Base-by-base conservation (phyloP, 2,888 invertebrate genomes). In the Drosophila merina region DNA sequence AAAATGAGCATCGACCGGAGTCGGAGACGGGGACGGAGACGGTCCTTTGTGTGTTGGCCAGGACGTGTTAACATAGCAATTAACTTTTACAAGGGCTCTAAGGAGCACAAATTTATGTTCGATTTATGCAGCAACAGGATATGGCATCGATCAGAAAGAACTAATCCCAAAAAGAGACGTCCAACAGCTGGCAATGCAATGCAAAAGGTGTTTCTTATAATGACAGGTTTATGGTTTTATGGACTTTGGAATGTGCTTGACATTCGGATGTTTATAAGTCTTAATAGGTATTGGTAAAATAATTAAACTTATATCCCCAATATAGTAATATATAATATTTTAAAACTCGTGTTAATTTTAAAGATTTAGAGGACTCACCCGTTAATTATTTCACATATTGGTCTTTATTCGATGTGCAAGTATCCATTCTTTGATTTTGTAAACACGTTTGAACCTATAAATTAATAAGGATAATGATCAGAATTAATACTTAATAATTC, bases 31-130 rank as follows among this genome's bases (percentile, higher is more conserved):
- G 1, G 28, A 28, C 5, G 28, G 28, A 28, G 28, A 28, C 5
- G 28, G 28, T 28, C 38, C 42, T 49, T 50, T 58, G 63, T 67
- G 72, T 72, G 48, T 62, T 59, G 68, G 64, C 57, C 56, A 68
- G 71, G 69, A 82, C 82, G 82, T 83, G 82, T 85, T 83, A 83
- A 83, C 85, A 85, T 57, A 77, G 82, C 82, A 85, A 83, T 83
- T 83, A 83, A 83, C 82, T 83, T 82, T 77, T 79, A 76, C 76
- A 72, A 60, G 50, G 76, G 70, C 74, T 10, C 59, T 69, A 73
- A 74, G 76, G 60, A 77, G 72, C 63, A 44, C 57, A 52, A 77
- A 67, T 70, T 66, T 64, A 50, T 56, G 64, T 71, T 76, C 68
- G 74, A 85, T 85, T 83, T 85, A 82, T 84, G 79, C 80, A 67